Evolutionary conservation across 1,140 invertebrate species (phyloP), one percentile per base, ranked within the genome.

Genomic region (Hirudo medicinalis): DNA sequence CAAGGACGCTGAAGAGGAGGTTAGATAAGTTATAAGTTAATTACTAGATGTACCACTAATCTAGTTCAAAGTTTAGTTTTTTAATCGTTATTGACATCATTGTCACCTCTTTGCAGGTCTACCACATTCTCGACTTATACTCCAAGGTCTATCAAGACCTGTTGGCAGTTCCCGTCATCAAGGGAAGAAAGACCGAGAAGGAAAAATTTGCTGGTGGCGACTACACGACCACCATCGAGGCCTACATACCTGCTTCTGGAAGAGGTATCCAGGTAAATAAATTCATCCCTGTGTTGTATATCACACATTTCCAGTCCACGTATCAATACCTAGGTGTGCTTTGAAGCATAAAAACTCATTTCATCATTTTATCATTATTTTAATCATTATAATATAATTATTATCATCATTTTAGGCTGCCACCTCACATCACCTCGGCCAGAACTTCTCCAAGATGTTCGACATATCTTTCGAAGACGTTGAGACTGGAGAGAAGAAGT

Each of bases 381-480:
- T 40, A 40, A 40, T 40, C 11, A n/a, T 40, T 40, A 40, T 40
- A 4, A 40, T 11, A 40, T 40, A 40, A 40, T 40, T 40, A 40
- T 40, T 40, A 40, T 40, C 4, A 40, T 15, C 5, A 4, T 15
- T 63, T 13, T 63, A 89, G 87, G 93, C 93, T 40, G 97, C 88
- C 0, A 99, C 97, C 0, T 98, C 94, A 72, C 96, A 99, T 85
- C 92, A 97, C 82, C 83, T 99, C 29, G 97, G 96, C 0, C 95
- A 98, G 84, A 99, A 99, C 81, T 99, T 99, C 80, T 95, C 94
- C 0, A 96, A 95, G 83, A 99, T 99, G 94, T 99, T 99, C 84
- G 92, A 98, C 74, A 95, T 99, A 73, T 85, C 90, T 9, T 93
- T 89, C 78, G 94, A 99, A 81, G 90, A 97, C 81, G 91, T 91